phyloP scores from a whole-genome alignment of 2,113 vertebrate species.

The Pelvicachromis taeniatus region DNA sequence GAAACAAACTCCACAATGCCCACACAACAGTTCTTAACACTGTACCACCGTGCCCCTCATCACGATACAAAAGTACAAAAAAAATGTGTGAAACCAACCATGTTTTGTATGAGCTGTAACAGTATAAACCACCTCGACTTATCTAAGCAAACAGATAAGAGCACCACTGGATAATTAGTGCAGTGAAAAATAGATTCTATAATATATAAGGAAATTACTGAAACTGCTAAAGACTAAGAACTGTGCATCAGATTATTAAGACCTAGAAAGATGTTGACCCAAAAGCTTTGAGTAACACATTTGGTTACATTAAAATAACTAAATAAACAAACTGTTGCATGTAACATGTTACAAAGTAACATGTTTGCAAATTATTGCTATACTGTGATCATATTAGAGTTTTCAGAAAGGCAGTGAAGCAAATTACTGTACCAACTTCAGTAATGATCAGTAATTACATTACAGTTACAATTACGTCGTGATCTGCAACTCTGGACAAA shows the following conservation, averaged over 20 bases:
- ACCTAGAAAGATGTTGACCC: neutral
- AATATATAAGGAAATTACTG: neutral
- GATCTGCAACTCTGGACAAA: no score
- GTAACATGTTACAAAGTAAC: neutral
- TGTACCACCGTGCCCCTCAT: neutral
- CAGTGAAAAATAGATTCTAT: neutral
- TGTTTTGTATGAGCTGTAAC: neutral
- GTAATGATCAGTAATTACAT: no score
- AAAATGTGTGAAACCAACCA: neutral
- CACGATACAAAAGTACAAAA: neutral
- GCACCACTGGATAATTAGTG: no score
- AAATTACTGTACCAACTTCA: neutral
- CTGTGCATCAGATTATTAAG: neutral
- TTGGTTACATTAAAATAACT: neutral
- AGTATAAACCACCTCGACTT: neutral
- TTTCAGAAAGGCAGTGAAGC: neutral
- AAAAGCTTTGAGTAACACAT: neutral
- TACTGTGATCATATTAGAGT: neutral
- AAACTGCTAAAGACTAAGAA: neutral
- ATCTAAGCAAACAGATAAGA: no score
- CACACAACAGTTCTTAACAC: neutral
- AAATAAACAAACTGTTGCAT: neutral
- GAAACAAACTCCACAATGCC: neutral
- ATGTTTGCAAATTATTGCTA: neutral
- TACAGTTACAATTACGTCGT: no score